Conservation (phyloP, 2,888 invertebrate species). For the Oxyscelio sp. region DNA sequence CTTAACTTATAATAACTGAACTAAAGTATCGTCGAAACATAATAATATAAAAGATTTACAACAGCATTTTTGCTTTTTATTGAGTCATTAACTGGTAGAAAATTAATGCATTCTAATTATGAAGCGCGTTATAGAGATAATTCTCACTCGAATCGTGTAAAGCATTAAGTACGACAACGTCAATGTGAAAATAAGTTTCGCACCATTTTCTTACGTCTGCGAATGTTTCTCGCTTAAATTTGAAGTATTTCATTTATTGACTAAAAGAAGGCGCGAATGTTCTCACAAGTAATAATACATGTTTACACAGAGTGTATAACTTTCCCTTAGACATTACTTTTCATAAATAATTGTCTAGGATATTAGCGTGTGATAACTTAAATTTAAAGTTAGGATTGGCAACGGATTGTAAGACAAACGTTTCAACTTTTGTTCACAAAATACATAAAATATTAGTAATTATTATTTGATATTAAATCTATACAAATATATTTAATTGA, state of each 20-base stretch:
- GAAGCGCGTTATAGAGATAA: background rate
- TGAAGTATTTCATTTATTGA: slow-evolving; percentile 24
- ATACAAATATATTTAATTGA: too few relatives aligned
- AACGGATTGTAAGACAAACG: too few relatives aligned
- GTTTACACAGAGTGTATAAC: background rate
- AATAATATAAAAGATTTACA: too few relatives aligned
- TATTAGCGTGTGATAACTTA: slow-evolving; percentile 13
- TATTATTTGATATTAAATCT: too few relatives aligned
- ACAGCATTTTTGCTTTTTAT: too few relatives aligned
- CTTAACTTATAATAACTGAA: too few relatives aligned
- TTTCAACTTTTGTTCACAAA: too few relatives aligned
- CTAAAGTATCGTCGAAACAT: too few relatives aligned
- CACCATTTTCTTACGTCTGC: background rate
- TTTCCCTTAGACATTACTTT: slow-evolving; percentile 12
- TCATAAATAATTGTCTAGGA: background rate
- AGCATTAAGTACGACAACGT: slow-evolving; percentile 7
- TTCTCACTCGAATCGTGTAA: background rate
- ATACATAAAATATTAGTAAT: too few relatives aligned
- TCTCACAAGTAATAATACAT: slow-evolving; percentile 25
- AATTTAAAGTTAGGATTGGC: too few relatives aligned
- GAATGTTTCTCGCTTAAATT: slow-evolving; percentile 20
- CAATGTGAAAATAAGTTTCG: slow-evolving; percentile 18
- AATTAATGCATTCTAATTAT: background rate
- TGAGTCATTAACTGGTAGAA: too few relatives aligned
- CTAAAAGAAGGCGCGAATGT: slow-evolving; percentile 14